Evolutionary conservation across 2,113 vertebrate species (phyloP).

Genomic region (Cephalopholis sonnerati): DNA sequence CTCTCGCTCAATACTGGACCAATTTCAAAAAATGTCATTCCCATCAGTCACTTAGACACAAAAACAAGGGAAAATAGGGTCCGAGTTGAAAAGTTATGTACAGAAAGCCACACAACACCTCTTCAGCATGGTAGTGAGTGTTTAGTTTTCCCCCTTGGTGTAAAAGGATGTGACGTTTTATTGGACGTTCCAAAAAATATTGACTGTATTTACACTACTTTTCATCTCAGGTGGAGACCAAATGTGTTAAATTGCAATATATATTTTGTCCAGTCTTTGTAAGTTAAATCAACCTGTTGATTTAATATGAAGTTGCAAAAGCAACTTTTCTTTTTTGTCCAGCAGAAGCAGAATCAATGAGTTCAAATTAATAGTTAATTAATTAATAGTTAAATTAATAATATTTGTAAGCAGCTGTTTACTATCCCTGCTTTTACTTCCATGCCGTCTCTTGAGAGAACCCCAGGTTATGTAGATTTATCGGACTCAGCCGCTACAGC

Average conservation of each 20-base stretch:
- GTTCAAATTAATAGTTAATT: not conserved
- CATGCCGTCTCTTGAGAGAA: not conserved
- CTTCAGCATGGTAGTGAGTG: too few relatives aligned
- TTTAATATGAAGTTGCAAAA: not conserved
- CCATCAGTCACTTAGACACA: too few relatives aligned
- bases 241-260: not conserved
- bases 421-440: slow-evolving; percentile 11
- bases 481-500: not conserved
- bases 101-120: too few relatives aligned
- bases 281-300: not conserved
- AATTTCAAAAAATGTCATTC: too few relatives aligned
- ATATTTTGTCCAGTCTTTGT: not conserved
- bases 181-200: too few relatives aligned
- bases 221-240: not conserved
- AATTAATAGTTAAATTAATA: too few relatives aligned
- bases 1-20: too few relatives aligned
- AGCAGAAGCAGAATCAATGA: not conserved
- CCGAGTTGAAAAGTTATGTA: too few relatives aligned
- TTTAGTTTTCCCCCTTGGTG: too few relatives aligned
- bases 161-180: too few relatives aligned
- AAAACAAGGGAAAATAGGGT: too few relatives aligned
- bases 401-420: not conserved
- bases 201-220: not conserved
- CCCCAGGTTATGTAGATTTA: slow-evolving; percentile 4
- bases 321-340: not conserved